phyloP scores from a whole-genome alignment of 2,888 invertebrate genomes.

The Ctena decussata region DNA sequence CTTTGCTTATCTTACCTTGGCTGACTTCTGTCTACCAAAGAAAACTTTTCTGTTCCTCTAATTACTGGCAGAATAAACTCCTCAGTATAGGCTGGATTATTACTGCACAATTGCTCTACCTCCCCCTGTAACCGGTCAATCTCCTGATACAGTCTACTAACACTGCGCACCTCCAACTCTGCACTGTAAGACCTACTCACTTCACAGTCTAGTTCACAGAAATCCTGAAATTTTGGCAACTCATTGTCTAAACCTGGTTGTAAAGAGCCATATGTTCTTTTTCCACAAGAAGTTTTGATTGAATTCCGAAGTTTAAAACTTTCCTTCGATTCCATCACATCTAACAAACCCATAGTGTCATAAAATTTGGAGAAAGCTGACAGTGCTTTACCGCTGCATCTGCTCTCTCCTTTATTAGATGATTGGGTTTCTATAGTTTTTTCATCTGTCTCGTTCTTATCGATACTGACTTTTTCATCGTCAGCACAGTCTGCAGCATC shows the following conservation, averaged over 20 bases:
- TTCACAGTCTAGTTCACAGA: constrained; percentile 31
- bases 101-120: constrained; percentile 17
- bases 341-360: constrained; percentile 70
- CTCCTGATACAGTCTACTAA: constrained; percentile 50
- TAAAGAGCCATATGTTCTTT: constrained; percentile 25
- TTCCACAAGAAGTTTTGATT: constrained; percentile 4
- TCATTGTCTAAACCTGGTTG: constrained; percentile 42
- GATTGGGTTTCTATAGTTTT: background rate
- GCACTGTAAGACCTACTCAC: constrained; percentile 20
- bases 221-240: constrained; percentile 8
- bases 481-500: constrained; percentile 37
- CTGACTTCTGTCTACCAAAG: constrained; percentile 26
- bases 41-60: constrained; percentile 47
- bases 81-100: constrained; percentile 28
- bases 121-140: constrained; percentile 17
- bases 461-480: background rate
- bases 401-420: constrained; percentile 30
- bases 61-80: constrained; percentile 57
- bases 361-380: constrained; percentile 67
- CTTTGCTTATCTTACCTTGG: constrained; percentile 20
- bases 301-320: constrained; percentile 30
- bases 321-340: constrained; percentile 46
- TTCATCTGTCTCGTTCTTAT: background rate
- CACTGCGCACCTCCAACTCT: constrained; percentile 58
- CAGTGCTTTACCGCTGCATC: constrained; percentile 51